A percentile compares a stretch with the other conserved stretches of the same genome.
Evolutionary conservation across 2,113 vertebrate species (phyloP).

Genomic region (Pedionomus torquatus): DNA sequence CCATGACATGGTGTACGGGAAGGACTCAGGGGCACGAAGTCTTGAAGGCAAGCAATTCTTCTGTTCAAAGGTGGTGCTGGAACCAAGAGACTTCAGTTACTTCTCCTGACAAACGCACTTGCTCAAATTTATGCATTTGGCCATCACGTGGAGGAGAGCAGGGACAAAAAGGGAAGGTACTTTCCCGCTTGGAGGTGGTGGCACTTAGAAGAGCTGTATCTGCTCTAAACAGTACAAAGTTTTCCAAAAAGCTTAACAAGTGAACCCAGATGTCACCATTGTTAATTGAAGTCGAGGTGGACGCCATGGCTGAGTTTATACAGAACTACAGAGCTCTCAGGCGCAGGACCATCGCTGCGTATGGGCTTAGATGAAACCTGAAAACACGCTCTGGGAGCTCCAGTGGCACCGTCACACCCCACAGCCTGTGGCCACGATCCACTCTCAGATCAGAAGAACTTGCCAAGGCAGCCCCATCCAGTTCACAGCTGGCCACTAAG

Average conservation of each 20-base stretch:
- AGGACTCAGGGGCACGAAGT: background rate
- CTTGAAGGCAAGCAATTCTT: background rate
- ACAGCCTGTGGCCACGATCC: rapidly evolving
- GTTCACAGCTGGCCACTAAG: background rate
- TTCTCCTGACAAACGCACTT: background rate
- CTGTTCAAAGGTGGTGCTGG: background rate
- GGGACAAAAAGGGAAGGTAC: background rate
- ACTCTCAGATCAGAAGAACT: background rate
- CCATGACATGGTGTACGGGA: rapidly evolving
- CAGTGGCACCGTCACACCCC: background rate
- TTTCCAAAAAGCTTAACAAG: background rate
- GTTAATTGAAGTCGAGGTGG: background rate
- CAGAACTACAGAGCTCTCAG: background rate
- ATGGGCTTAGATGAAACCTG: background rate
- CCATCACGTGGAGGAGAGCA: background rate
- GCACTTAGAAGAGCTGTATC: background rate
- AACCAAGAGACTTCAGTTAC: background rate
- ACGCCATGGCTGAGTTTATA: background rate
- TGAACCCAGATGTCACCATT: background rate
- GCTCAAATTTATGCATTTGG: background rate
- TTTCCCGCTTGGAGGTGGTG: background rate
- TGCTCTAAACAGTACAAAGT: background rate
- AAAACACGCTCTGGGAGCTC: background rate
- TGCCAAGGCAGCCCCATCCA: background rate
- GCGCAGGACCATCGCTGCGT: background rate